phyloP scores from a whole-genome alignment of 2,797 vertebrate genomes.

The Epinephelus awoara region DNA sequence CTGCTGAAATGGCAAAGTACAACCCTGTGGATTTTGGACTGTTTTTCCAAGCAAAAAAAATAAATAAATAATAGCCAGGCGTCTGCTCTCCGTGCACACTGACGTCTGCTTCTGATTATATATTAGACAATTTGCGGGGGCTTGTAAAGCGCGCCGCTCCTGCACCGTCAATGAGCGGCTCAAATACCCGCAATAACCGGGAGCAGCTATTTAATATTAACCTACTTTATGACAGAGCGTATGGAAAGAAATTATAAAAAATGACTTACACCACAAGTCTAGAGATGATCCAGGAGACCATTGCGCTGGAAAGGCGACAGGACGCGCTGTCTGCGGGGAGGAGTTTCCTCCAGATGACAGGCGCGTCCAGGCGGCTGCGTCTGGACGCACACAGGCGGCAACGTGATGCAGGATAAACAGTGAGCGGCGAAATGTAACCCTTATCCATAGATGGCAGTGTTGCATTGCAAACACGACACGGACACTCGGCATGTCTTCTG shows the following conservation, averaged over 20 bases:
- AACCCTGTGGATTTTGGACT: constrained; percentile 21
- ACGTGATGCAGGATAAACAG: constrained; percentile 72
- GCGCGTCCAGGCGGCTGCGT: constrained; percentile 83
- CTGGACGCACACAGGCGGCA: constrained; percentile 67
- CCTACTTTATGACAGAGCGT: not conserved
- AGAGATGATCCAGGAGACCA: constrained; percentile 99
- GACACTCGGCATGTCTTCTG: not conserved
- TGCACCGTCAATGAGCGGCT: constrained; percentile 28
- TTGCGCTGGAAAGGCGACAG: constrained; percentile 88
- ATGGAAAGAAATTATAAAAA: constrained; percentile 6
- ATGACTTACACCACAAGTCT: constrained; percentile 98
- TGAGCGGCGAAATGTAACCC: not conserved
- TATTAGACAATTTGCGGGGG: constrained; percentile 54
- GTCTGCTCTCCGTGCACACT: constrained; percentile 25
- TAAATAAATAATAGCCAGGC: constrained; percentile 39
- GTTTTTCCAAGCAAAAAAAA: constrained; percentile 31
- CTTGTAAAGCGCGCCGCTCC: constrained; percentile 39
- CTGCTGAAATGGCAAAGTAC: constrained; percentile 50
- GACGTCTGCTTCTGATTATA: constrained; percentile 64
- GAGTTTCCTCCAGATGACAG: constrained; percentile 89
- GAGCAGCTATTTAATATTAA: not conserved
- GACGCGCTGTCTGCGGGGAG: constrained; percentile 85
- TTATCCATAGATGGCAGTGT: constrained; percentile 77
- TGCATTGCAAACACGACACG: constrained; percentile 36
- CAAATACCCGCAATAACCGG: constrained; percentile 19